Evolutionary conservation across 2,888 invertebrate species (phyloP).

Genomic region (Siphlonurus alternatus): DNA sequence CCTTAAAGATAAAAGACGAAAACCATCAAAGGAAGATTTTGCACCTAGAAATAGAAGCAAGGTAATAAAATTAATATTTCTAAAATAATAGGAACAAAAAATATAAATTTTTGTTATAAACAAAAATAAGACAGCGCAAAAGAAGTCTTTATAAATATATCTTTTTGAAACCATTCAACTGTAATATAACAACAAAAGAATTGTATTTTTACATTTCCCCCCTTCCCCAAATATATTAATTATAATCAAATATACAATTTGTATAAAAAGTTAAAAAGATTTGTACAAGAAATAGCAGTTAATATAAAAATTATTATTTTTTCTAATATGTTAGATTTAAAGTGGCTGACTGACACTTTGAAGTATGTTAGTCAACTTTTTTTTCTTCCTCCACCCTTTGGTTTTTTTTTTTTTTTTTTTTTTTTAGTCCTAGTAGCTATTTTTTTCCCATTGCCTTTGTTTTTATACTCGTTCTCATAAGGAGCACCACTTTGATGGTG

Average conservation of each 20-base stretch:
- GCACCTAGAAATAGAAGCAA: conserved; percentile 60
- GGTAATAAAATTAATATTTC: conserved; percentile 37
- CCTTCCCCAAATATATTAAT: no score
- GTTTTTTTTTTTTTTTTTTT: conserved; percentile 1
- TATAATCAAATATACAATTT: no score
- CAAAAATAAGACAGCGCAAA: neutral
- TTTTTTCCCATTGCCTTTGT: neutral
- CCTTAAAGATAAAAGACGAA: conserved; percentile 62
- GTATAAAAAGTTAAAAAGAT: no score
- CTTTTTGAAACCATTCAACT: neutral
- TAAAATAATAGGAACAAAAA: neutral
- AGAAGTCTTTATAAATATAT: neutral
- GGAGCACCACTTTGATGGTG: neutral
- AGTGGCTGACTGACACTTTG: neutral
- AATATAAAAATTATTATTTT: no score
- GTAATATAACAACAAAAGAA: no score
- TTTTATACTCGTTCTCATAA: neutral
- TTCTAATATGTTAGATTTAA: neutral
- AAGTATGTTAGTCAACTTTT: neutral
- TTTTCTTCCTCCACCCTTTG: neutral
- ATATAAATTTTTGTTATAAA: neutral
- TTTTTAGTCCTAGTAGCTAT: neutral
- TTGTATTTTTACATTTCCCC: no score
- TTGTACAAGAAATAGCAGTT: no score
- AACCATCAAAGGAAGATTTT: conserved; percentile 66